phyloP scores from a whole-genome alignment of 2,113 vertebrate species.

The Paradoxurus hermaphroditus region DNA sequence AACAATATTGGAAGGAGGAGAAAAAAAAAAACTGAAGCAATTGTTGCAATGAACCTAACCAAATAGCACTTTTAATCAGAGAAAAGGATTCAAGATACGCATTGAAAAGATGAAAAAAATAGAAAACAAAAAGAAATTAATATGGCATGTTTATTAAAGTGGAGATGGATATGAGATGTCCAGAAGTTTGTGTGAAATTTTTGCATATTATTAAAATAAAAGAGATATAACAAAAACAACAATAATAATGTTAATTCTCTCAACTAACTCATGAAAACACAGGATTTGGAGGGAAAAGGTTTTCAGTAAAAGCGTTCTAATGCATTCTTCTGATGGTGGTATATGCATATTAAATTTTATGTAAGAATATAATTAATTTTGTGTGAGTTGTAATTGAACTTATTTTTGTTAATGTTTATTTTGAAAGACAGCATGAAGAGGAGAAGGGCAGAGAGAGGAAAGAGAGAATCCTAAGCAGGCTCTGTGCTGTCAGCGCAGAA shows the following conservation, averaged over 20 bases:
- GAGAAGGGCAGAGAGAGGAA: no score
- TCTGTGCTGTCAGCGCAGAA: no score
- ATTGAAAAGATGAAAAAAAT: neutral
- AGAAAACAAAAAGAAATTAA: neutral
- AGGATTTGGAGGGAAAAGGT: neutral
- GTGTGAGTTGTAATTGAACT: neutral
- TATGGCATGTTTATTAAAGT: neutral
- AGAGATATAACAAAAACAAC: neutral
- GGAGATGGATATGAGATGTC: neutral
- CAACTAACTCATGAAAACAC: neutral
- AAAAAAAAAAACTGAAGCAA: neutral
- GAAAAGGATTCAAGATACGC: neutral
- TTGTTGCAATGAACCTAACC: neutral
- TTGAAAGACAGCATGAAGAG: no score
- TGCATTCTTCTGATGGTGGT: neutral
- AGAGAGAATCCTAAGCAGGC: no score
- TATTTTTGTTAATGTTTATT: no score
- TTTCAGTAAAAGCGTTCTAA: neutral
- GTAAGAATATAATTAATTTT: neutral
- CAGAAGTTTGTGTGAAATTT: neutral
- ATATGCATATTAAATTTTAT: neutral
- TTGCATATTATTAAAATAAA: neutral
- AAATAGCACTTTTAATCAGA: neutral
- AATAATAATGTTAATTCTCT: neutral
- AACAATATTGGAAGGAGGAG: neutral